Evolutionary conservation across 2,113 vertebrate genomes (phyloP), one percentile per base, ranked within the genome.

Genomic region (Pleuronectes platessa): DNA sequence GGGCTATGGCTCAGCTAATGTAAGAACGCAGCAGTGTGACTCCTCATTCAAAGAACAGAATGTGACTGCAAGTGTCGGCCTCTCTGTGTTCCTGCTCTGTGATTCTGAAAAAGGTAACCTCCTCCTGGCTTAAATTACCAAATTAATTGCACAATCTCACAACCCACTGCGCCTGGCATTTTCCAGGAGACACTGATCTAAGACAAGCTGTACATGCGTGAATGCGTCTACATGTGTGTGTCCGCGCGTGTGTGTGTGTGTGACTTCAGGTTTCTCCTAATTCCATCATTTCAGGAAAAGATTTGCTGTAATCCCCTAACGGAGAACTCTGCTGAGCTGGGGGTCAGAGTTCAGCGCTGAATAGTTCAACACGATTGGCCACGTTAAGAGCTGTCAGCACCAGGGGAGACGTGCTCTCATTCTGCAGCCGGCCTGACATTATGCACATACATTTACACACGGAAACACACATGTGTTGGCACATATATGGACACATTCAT

Each of bases 241-340:
- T 59, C 27, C 5, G 31, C 62, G 27, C 12, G 17, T 71, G 26
- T 59, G 4, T 59, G 70, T 69, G 60, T 76, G 72, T 85, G 61
- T n/a, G 69, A 85, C 75, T 86, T 84, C 66, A 54, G 26, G 72
- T 85, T 83, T 71, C 47, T 78, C 61, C 74, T 85, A 82, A 89
- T 84, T 85, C 88, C 83, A 86, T 78, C 68, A 53, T 89, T 90
- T 90, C 89, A 82, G 84, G 85, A 89, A 88, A 84, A 91, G 86
- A 92, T 92, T 91, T 91, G 82, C 80, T 67, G 73, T 93, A 93
- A 93, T 93, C 90, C 88, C 85, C 66, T 76, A 89, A 91, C 69
- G 86, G 86, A 86, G 84, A 86, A 84, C 71, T 89, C 79, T 70
- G 67, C 79, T 69, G 73, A 87, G 86, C 55, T 35, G 60, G 66